Base-by-base conservation (phyloP, 2,888 invertebrate species). In the Ctenicera cuprea region DNA sequence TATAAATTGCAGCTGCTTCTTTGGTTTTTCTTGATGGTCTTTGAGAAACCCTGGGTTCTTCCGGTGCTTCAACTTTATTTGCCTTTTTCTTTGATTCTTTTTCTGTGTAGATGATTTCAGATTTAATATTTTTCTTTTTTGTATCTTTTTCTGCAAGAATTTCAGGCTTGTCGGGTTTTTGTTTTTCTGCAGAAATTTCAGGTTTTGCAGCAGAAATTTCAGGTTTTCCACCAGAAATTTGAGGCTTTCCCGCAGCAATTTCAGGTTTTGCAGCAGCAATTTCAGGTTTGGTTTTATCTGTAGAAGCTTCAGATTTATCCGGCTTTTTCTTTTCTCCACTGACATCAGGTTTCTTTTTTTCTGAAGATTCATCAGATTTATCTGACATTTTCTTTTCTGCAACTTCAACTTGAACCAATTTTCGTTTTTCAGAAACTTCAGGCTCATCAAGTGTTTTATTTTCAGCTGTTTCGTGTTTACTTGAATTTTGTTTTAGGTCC, bases 1-100 rank as follows among this genome's bases (percentile, higher is more conserved):
- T 92, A 78, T 93, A 93, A 67, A 93, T 90, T 7, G 93, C 90
- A 0, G 94, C 94, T 22, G 93, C 93, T 86, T 93, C 93, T 85
- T 94, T 94, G 0, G 93, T 93, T 85, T 93, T 94, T 38, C 94
- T 88, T 9, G 91, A 89, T 0, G 92, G 93, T 45, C 93, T 84
- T 73, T 84, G 83, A 16, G 72, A 62, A 20, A 70, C 26, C 50
- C 30, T 57, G 11, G 66, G 63, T 65, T 71, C 74, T 30, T 67
- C 71, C 12, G 38, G 7, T 16, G n/a, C 14, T 20, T 66, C 67
- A 14, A 18, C 16, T 64, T 73, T 73, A n/a, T 30, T 41, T 26
- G 14, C 12, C 18, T 72, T 70, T 5, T 59, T 65, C 50, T 70
- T 75, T 61, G 57, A 61, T 8, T 63, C 37, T 48, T 69, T 79